Conservation (phyloP, 2,888 invertebrate genomes). For the Erebia epiphron region DNA sequence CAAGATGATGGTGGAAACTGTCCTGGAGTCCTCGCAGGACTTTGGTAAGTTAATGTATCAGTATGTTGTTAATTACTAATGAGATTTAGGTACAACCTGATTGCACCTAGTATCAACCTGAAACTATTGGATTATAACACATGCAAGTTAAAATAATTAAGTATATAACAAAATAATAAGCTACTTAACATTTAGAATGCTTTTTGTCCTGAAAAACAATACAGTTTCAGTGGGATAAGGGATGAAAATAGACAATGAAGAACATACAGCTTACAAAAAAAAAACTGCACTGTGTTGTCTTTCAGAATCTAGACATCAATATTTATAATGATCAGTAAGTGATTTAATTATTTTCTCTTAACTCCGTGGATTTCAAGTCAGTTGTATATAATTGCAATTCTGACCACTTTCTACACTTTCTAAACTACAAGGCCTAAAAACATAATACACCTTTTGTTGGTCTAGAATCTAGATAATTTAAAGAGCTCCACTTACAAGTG, state of each 20-base stretch:
- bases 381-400: constrained; percentile 12
- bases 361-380: neutral
- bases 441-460: neutral
- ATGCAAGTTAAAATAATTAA: too few species aligned
- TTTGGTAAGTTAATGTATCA: constrained; percentile 63
- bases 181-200: too few species aligned
- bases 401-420: constrained; percentile 19
- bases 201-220: too few species aligned
- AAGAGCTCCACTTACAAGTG: neutral
- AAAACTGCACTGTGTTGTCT: neutral
- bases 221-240: too few species aligned
- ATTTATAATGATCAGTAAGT: neutral
- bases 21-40: constrained; percentile 78
- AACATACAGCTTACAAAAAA: neutral
- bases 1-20: constrained; percentile 80
- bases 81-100: too few species aligned
- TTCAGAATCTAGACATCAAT: constrained; percentile 2
- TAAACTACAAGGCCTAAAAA: constrained; percentile 24
- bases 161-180: too few species aligned
- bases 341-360: constrained; percentile 9
- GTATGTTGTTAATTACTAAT: too few species aligned
- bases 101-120: too few species aligned
- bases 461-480: constrained; percentile 10
- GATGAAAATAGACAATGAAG: too few species aligned
- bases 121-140: too few species aligned